Evolutionary conservation across 2,888 invertebrate genomes (phyloP).

Genomic region (Fragum whitleyi): DNA sequence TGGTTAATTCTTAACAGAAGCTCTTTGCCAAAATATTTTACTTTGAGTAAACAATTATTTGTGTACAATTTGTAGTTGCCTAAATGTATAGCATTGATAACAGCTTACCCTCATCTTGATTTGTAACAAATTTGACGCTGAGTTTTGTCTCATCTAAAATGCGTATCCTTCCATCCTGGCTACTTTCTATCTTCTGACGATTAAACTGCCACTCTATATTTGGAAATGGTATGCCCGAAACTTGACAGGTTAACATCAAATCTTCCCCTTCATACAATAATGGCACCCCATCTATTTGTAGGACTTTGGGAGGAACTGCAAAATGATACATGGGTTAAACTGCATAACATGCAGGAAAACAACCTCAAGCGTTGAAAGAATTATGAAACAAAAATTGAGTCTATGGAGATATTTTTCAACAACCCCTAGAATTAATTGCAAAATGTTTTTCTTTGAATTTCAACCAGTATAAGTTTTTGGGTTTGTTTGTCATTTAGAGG

Average conservation of each 20-base stretch:
- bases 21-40: too few species aligned
- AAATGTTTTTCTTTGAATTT: too few species aligned
- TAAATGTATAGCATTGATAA: not conserved
- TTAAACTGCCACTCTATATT: slow-evolving; percentile 73
- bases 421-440: too few species aligned
- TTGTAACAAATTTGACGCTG: slow-evolving; percentile 68
- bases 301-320: slow-evolving; percentile 74
- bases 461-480: too few species aligned
- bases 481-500: too few species aligned
- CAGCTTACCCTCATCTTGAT: slow-evolving; percentile 68
- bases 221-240: slow-evolving; percentile 76
- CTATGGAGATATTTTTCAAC: too few species aligned
- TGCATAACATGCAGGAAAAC: not conserved
- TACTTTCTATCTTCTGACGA: slow-evolving; percentile 61
- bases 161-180: slow-evolving; percentile 74
- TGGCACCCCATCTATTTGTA: slow-evolving; percentile 71
- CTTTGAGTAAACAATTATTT: too few species aligned
- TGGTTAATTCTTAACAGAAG: too few species aligned
- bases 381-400: too few species aligned
- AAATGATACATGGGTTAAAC: not conserved
- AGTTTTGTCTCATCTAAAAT: slow-evolving; percentile 66
- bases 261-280: slow-evolving; percentile 71
- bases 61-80: too few species aligned
- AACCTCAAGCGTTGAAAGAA: too few species aligned
- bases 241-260: slow-evolving; percentile 73